phyloP scores from a whole-genome alignment of 2,888 invertebrate genomes.

The Protonemura montana region DNA sequence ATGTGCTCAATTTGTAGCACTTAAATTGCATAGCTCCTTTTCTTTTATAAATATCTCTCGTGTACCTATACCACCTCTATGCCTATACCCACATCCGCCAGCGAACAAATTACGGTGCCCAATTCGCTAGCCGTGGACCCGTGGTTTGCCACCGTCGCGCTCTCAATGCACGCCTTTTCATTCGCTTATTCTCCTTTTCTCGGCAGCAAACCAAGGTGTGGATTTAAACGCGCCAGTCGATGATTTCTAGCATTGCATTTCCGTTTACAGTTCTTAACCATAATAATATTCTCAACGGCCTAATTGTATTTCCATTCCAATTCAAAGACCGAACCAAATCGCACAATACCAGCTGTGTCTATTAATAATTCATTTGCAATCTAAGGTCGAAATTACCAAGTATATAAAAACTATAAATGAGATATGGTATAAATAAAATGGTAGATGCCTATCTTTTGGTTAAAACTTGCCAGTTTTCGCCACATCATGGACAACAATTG shows the following conservation, averaged over 20 bases:
- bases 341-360: constrained; percentile 5
- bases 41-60: background rate
- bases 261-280: background rate
- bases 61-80: too few species aligned
- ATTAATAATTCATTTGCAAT: constrained; percentile 12
- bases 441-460: background rate
- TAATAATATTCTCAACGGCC: background rate
- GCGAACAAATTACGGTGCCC: background rate
- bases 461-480: background rate
- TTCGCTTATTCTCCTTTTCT: background rate
- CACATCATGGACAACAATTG: background rate
- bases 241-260: background rate
- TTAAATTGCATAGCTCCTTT: background rate
- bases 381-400: background rate
- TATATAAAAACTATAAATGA: too few species aligned
- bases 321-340: background rate
- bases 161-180: background rate
- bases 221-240: background rate
- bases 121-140: background rate
- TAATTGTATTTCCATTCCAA: background rate
- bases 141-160: background rate
- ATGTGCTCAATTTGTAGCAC: background rate
- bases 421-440: background rate
- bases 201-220: background rate
- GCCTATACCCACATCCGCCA: background rate